phyloP scores from a whole-genome alignment of 2,888 invertebrate species.

The Sericinus montela region DNA sequence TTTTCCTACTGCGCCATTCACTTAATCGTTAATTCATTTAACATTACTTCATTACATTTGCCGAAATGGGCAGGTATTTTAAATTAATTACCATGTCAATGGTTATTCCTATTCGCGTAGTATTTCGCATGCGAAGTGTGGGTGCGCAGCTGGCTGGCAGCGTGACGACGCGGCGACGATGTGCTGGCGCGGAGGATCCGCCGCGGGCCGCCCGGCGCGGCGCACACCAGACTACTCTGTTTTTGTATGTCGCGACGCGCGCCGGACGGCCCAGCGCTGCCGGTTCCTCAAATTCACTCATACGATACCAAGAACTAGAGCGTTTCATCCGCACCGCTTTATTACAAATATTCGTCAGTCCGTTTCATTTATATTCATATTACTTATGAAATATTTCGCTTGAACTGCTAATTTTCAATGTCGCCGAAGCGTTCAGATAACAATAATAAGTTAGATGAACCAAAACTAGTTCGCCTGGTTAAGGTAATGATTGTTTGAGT shows the following conservation, averaged over 20 bases:
- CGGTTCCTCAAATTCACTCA: conserved; percentile 55
- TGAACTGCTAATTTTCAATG: neutral
- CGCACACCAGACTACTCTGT: conserved; percentile 56
- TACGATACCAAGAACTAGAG: conserved; percentile 66
- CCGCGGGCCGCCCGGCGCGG: conserved; percentile 32
- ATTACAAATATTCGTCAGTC: conserved; percentile 6
- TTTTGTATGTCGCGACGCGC: conserved; percentile 70
- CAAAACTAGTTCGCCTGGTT: neutral
- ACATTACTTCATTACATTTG: conserved; percentile 42
- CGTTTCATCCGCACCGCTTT: conserved; percentile 44
- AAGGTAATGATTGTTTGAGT: conserved; percentile 46
- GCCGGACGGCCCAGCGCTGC: conserved; percentile 49
- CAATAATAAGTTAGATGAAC: neutral
- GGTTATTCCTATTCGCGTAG: conserved; percentile 22
- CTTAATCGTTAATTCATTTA: conserved; percentile 55
- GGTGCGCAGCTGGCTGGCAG: conserved; percentile 9
- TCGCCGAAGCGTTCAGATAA: neutral
- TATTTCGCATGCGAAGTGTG: conserved; percentile 29
- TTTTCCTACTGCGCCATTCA: conserved; percentile 58
- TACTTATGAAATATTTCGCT: neutral
- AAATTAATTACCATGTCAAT: conserved; percentile 41
- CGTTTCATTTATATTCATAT: conserved; percentile 2
- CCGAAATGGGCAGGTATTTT: conserved; percentile 36
- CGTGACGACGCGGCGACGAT: conserved; percentile 21
- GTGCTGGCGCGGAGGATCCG: conserved; percentile 24